These are phyloP conservation scores for Limnephilus rhombicus DNA, from an alignment of 2,888 invertebrate genomes.

Conservation along the genomic window DNA sequence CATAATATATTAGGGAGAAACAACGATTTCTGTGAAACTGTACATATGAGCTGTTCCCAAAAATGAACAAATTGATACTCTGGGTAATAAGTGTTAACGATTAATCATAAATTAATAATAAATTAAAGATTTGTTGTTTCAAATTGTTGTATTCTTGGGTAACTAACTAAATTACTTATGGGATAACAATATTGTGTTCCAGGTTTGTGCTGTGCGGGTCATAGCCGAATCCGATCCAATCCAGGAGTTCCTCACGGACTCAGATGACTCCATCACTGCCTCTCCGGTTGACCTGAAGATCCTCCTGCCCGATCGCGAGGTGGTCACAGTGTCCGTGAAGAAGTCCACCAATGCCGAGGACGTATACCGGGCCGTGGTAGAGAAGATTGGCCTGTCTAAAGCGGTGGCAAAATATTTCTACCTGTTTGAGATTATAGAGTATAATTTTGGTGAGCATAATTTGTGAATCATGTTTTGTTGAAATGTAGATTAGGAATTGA, in stretches of 20 bases:
- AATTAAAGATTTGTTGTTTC: too few species aligned
- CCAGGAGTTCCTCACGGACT: slow-evolving; percentile 97
- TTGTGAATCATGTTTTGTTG: not conserved
- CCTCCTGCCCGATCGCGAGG: slow-evolving; percentile 93
- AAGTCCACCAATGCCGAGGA: slow-evolving; percentile 94
- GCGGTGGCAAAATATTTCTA: slow-evolving; percentile 94
- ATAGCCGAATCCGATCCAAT: slow-evolving; percentile 98
- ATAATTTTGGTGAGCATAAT: slow-evolving; percentile 92
- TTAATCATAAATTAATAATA: too few species aligned
- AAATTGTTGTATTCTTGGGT: too few species aligned
- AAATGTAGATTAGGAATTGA: not conserved
- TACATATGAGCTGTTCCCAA: too few species aligned
- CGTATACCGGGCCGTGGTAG: slow-evolving; percentile 92
- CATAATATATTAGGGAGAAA: too few species aligned
- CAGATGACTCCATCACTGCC: slow-evolving; percentile 88
- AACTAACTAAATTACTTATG: too few species aligned
- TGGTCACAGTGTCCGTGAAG: slow-evolving; percentile 91
- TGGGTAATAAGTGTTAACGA: too few species aligned
- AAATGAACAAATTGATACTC: too few species aligned
- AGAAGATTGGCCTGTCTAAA: slow-evolving; percentile 89
- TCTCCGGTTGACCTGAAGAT: slow-evolving; percentile 88
- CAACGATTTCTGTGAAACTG: too few species aligned
- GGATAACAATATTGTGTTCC: slow-evolving; percentile 39
- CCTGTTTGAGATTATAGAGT: slow-evolving; percentile 97
- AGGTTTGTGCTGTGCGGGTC: slow-evolving; percentile 96